These are phyloP conservation scores for Neofelis nebulosa DNA, from an alignment of 2,113 vertebrate genomes.

Conservation along the genomic window DNA sequence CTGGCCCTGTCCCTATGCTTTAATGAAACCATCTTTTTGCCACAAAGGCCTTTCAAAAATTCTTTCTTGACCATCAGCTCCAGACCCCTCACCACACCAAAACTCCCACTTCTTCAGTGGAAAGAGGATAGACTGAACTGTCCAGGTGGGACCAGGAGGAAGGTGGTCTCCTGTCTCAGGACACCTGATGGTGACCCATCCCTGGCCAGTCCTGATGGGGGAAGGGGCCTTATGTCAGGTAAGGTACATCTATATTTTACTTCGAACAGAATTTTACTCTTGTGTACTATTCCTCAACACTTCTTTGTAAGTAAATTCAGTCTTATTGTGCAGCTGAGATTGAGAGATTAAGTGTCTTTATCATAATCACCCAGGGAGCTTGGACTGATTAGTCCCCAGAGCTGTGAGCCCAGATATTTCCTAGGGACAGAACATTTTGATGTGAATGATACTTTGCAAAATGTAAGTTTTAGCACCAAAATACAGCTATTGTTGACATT, in stretches of 20 bases:
- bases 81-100: too few species aligned
- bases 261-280: neutral
- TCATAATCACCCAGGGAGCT: neutral
- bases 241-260: neutral
- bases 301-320: neutral
- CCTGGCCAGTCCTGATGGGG: neutral
- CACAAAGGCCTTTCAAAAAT: too few species aligned
- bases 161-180: neutral
- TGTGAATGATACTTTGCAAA: neutral
- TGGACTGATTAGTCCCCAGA: neutral
- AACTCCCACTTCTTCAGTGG: too few species aligned
- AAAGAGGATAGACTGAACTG: neutral
- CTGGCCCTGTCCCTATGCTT: too few species aligned
- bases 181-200: neutral
- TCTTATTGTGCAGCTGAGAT: neutral
- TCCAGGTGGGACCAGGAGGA: neutral
- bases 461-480: conserved; percentile 15
- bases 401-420: neutral
- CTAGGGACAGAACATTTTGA: too few species aligned
- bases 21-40: too few species aligned
- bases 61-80: too few species aligned
- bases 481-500: neutral
- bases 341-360: neutral
- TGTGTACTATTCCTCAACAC: neutral
- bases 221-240: neutral